Base-by-base conservation (phyloP, 2,113 vertebrate genomes). In the Genyomyrus donnyi region DNA sequence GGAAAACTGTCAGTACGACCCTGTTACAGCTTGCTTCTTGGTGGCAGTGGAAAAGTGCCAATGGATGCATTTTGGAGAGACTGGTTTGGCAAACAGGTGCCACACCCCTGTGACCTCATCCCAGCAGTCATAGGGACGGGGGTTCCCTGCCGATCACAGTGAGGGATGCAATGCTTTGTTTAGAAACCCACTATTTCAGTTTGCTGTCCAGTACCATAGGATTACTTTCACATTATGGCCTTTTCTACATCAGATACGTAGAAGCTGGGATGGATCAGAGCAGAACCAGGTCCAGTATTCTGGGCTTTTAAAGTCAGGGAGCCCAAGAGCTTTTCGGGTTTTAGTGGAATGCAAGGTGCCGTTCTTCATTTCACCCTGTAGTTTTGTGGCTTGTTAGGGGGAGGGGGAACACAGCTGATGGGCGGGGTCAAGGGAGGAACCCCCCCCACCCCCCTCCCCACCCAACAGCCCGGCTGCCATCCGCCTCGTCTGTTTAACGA, bases 401-500 rank as follows among this genome's bases (percentile, higher is more conserved):
- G 19, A 21, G 39, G 80, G 80, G 42, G 15, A 1, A 21, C 39
- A 19, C 31, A 39, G 70, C 15, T 31, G 70, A 77, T 39, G 70
- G 70, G 80, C 1, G 21, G 19, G 80, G 80, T 84, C 80, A 83
- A 42, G 17, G 80, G 42, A 84, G 35, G 80, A 46, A 3, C 21
- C 42, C 11, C 88, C 27, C 46, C 46, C 50, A 52, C 10, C 48
- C 48, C 13, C 50, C 50, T 15, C 13, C 50, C 74, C 49, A 10
- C 19, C 35, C 35, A 19, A 42, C 50, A 27, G n/a, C 24, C 50
- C 6, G 7, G 21, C 39, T 24, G 11, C 4, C 80, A 53, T 85
- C 39, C 21, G n/a, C 49, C 70, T 49, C 50, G 39, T 46, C 74
- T 88, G 85, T 90, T 89, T 85, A 83, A 89, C 42, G 88, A 90